phyloP scores from a whole-genome alignment of 92 coral and sea anemone genomes.

The Siderastrea radians region DNA sequence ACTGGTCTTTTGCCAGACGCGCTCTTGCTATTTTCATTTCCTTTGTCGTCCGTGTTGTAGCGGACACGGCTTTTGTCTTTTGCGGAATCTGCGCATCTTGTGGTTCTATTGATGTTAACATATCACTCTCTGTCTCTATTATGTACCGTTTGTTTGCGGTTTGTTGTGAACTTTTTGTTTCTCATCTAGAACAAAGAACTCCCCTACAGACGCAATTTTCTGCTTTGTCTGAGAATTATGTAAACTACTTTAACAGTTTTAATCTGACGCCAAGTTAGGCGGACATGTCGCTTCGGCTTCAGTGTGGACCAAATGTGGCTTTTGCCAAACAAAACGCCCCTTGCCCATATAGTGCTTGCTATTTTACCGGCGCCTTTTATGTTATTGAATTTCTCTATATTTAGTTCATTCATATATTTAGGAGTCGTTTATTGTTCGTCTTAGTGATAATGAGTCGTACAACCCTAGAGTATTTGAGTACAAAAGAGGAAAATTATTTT shows the following conservation, averaged over 20 bases:
- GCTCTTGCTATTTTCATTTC: not conserved
- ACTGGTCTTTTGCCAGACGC: not conserved
- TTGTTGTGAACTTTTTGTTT: slow-evolving; percentile 8
- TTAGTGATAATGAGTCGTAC: slow-evolving; percentile 2
- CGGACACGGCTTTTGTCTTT: slow-evolving; percentile 3
- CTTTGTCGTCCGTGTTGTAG: not conserved
- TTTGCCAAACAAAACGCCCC: not conserved
- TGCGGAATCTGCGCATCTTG: not conserved
- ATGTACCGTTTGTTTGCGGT: slow-evolving; percentile 18
- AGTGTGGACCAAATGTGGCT: not conserved
- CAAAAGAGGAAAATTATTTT: not conserved
- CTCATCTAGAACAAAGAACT: not conserved
- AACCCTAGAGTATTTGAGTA: not conserved
- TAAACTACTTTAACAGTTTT: not conserved
- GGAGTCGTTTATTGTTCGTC: not conserved
- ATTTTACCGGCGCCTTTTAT: not conserved
- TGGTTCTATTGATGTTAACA: slow-evolving; percentile 13
- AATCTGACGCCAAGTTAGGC: not conserved
- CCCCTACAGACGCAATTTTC: slow-evolving; percentile 1
- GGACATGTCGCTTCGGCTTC: not conserved
- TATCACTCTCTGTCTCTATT: slow-evolving; percentile 4
- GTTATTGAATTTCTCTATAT: not conserved
- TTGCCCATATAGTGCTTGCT: too few species aligned
- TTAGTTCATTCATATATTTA: too few species aligned
- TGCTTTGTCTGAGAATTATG: slow-evolving; percentile 40